Conservation (phyloP, 2,113 vertebrate species). For the Brachionichthys hirsutus region DNA sequence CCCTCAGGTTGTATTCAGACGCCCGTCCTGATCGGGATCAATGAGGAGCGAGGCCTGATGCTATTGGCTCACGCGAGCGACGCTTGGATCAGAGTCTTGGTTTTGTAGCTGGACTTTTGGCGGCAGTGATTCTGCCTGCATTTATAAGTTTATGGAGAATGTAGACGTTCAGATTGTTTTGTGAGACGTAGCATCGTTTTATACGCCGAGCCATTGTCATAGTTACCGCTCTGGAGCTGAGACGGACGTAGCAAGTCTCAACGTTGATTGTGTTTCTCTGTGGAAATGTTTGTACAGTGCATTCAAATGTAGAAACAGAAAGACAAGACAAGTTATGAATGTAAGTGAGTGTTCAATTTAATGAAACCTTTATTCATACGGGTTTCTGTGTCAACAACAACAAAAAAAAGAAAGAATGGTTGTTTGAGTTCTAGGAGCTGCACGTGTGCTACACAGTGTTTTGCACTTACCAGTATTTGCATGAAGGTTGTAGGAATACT, state of each 20-base stretch:
- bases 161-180: constrained; percentile 21
- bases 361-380: constrained; percentile 39
- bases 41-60: constrained; percentile 32
- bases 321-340: constrained; percentile 37
- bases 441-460: constrained; percentile 41
- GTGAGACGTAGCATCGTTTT: constrained; percentile 58
- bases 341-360: constrained; percentile 23
- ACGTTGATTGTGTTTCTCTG: constrained; percentile 57
- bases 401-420: constrained; percentile 32
- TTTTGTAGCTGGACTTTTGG: constrained; percentile 39
- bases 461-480: constrained; percentile 56
- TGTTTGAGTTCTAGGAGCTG: constrained; percentile 28
- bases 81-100: constrained; percentile 20
- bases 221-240: constrained; percentile 37
- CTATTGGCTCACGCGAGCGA: constrained; percentile 27
- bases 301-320: constrained; percentile 27
- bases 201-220: constrained; percentile 39
- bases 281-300: constrained; percentile 37
- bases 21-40: constrained; percentile 31
- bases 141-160: constrained; percentile 23
- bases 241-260: constrained; percentile 30
- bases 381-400: constrained; percentile 35
- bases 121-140: constrained; percentile 17
- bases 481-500: constrained; percentile 50
- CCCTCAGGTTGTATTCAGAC: constrained; percentile 28